Evolutionary conservation across 2,797 vertebrate genomes (phyloP), one percentile per base, ranked within the genome.

Genomic region (Cynodonichthys magdalenae): DNA sequence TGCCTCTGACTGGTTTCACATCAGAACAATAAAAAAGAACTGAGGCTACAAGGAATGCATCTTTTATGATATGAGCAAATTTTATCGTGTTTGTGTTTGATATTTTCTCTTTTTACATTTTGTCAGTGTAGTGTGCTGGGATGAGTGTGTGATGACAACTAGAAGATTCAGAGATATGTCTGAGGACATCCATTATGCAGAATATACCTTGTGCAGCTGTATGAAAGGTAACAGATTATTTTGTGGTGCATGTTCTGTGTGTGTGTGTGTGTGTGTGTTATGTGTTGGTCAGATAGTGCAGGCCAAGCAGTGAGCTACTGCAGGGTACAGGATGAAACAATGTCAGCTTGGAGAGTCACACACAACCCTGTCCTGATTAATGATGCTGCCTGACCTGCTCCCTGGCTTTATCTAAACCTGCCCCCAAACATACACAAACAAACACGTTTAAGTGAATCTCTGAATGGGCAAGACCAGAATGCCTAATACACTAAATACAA

Each of bases 241-340:
- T 17, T 59, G 66, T 17, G 29, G 28, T 60, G 51, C 55, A 19
- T 53, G 51, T 53, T 29, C 24, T 66, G 52, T 69, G 47, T 69
- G 65, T 0, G 52, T 66, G 52, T 69, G 47, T 69, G 65, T 0
- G 52, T 39, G 73, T 60, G 78, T 81, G 64, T 87, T 68, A 1
- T 50, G 56, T 57, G 69, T 62, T 78, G 88, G 84, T 87, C 84
- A 83, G 80, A 88, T 72, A 82, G 85, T 81, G 69, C 80, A 82
- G 92, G 92, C 91, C 76, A 61, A 90, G 92, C 92, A 91, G 92
- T 95, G 95, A 95, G 93, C 95, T 95, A 94, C 93, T 95, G 95
- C 95, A 91, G 94, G 92, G 92, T 90, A 93, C 94, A 94, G 93
- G 95, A 94, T 96, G 95, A 96, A 97, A 96, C 96, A 95, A 96